Percentiles rank a stretch among this genome's conserved stretches.
Evolutionary conservation across 2,113 vertebrate genomes (phyloP).

Genomic region (Pica pica): DNA sequence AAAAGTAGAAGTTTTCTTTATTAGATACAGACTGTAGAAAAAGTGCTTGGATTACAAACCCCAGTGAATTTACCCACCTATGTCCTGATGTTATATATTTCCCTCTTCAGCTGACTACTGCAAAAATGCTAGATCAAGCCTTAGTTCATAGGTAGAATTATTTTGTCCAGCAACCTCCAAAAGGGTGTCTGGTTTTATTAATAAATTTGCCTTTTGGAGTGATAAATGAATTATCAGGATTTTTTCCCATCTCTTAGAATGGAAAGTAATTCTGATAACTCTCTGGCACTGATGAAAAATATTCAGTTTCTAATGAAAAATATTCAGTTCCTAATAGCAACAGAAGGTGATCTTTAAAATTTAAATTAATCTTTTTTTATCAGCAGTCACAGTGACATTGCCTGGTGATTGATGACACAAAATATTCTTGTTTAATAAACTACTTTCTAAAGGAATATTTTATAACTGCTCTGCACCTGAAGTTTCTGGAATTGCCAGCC

Average conservation of each 20-base stretch:
- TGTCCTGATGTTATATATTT: neutral
- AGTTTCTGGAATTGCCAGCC: neutral
- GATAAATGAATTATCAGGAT: neutral
- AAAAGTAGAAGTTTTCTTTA: neutral
- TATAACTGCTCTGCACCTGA: neutral
- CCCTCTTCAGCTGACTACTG: neutral
- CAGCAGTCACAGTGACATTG: neutral
- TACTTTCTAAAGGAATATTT: neutral
- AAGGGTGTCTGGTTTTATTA: neutral
- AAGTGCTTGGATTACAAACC: neutral
- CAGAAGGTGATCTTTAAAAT: conserved; percentile 30
- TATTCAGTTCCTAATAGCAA: conserved; percentile 46
- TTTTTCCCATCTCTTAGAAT: neutral
- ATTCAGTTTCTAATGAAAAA: conserved; percentile 34
- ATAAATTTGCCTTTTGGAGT: neutral
- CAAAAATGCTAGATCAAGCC: neutral
- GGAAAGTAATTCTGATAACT: neutral
- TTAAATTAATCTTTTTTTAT: conserved; percentile 37
- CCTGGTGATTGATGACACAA: neutral
- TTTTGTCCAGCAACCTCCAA: neutral
- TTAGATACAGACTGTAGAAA: neutral
- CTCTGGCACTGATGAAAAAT: conserved; percentile 6
- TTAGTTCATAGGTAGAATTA: neutral
- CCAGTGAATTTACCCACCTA: neutral
- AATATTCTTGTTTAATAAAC: conserved; percentile 15